These are phyloP conservation scores for Centropristis striata DNA, from an alignment of 2,113 vertebrate genomes.

Conservation along the genomic window DNA sequence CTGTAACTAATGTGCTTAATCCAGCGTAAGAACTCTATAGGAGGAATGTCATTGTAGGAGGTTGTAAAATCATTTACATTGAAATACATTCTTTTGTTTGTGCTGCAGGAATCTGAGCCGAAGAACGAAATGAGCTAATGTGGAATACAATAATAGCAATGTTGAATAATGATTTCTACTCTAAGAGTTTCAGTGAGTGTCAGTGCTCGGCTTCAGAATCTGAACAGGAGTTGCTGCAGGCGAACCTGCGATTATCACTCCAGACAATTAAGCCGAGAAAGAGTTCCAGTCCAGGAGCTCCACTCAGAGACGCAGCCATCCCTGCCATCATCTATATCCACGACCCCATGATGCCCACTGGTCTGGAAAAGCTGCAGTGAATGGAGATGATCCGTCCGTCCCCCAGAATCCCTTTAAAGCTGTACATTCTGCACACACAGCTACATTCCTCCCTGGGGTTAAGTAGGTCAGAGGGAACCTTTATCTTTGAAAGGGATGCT, in stretches of 20 bases:
- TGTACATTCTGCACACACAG: conserved; percentile 77
- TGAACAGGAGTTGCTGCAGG: conserved; percentile 32
- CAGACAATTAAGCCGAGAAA: conserved; percentile 58
- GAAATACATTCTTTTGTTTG: conserved; percentile 59
- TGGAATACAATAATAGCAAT: conserved; percentile 9
- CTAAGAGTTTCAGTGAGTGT: conserved; percentile 14
- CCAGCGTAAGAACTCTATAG: conserved; percentile 61
- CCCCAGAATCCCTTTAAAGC: conserved; percentile 73
- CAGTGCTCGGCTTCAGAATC: conserved; percentile 9
- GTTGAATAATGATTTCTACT: not conserved
- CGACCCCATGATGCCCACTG: conserved; percentile 67
- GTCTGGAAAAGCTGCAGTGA: conserved; percentile 78
- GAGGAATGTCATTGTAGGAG: conserved; percentile 50
- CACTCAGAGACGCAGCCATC: conserved; percentile 64
- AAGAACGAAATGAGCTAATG: conserved; percentile 60
- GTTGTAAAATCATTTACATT: conserved; percentile 70
- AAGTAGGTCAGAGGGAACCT: conserved; percentile 73
- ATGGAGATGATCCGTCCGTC: conserved; percentile 68
- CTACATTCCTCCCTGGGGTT: conserved; percentile 76
- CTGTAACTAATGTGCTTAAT: conserved; percentile 76
- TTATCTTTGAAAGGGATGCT: conserved; percentile 70
- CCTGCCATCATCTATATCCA: conserved; percentile 68
- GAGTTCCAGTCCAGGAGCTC: conserved; percentile 57
- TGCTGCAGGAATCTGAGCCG: conserved; percentile 8
- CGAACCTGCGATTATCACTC: conserved; percentile 49